These are phyloP conservation scores for Melanotaenia boesemani DNA, from an alignment of 2,797 vertebrate species.

Conservation along the genomic window DNA sequence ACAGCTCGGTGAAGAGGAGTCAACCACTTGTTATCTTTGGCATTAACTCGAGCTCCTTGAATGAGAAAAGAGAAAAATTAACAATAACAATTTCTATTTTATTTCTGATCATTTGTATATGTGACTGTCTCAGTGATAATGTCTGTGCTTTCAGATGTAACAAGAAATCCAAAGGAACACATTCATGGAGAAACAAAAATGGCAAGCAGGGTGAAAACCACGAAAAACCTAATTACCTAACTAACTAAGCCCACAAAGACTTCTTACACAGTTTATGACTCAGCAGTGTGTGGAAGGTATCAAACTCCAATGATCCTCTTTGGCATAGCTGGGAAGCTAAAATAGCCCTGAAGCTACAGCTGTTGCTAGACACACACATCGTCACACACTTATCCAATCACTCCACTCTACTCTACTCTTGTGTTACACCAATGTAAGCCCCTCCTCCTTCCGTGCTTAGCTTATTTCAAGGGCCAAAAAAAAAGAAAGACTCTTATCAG, in stretches of 20 bases:
- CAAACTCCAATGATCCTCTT: conserved; percentile 44
- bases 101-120: background rate
- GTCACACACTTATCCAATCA: conserved; percentile 9
- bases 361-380: conserved; percentile 47
- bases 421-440: conserved; percentile 2
- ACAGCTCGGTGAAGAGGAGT: conserved; percentile 98
- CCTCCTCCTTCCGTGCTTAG: conserved; percentile 24
- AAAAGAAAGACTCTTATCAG: conserved; percentile 9
- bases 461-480: conserved; percentile 36
- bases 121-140: background rate
- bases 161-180: background rate
- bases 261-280: conserved; percentile 17
- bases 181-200: background rate
- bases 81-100: background rate
- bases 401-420: conserved; percentile 10
- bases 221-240: background rate
- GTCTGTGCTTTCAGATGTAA: background rate
- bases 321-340: conserved; percentile 60
- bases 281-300: conserved; percentile 27
- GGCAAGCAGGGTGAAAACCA: background rate
- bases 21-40: conserved; percentile 99
- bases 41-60: conserved; percentile 97
- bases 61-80: conserved; percentile 30
- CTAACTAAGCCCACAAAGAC: background rate
- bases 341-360: conserved; percentile 74